Evolutionary conservation across 1,140 invertebrate species (phyloP).

Genomic region (Hylyphantes graminicola): DNA sequence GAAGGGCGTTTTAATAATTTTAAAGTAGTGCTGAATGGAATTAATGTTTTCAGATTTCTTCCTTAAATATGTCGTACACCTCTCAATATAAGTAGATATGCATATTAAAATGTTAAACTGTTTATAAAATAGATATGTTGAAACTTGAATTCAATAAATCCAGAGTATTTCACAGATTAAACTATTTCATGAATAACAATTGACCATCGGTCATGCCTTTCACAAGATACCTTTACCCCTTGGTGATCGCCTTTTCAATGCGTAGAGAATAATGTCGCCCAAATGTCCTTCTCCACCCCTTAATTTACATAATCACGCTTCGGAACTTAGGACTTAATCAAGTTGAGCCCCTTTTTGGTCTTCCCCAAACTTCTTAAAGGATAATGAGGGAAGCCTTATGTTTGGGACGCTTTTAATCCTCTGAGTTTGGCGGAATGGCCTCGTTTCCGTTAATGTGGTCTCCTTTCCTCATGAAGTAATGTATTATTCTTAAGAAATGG

Average conservation of each 20-base stretch:
- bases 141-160: neutral
- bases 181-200: no score
- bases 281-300: constrained; percentile 22
- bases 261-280: constrained; percentile 15
- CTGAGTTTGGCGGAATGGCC: constrained; percentile 8
- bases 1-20: no score
- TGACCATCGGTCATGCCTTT: no score
- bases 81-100: no score
- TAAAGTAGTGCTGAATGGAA: no score
- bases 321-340: constrained; percentile 38
- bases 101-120: no score
- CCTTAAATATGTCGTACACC: no score
- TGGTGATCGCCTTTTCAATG: no score
- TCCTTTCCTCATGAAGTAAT: neutral
- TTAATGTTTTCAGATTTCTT: no score
- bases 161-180: neutral
- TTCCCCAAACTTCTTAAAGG: constrained; percentile 5
- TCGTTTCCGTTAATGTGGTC: constrained; percentile 25
- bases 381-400: constrained; percentile 32
- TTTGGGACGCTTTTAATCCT: constrained; percentile 32
- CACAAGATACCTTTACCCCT: no score
- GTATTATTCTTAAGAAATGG: constrained; percentile 32
- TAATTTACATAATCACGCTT: constrained; percentile 48
- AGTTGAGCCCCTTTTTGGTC: neutral
- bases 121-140: neutral